Base-by-base conservation (phyloP, 2,888 invertebrate species). In the Keiferia lycopersicella region DNA sequence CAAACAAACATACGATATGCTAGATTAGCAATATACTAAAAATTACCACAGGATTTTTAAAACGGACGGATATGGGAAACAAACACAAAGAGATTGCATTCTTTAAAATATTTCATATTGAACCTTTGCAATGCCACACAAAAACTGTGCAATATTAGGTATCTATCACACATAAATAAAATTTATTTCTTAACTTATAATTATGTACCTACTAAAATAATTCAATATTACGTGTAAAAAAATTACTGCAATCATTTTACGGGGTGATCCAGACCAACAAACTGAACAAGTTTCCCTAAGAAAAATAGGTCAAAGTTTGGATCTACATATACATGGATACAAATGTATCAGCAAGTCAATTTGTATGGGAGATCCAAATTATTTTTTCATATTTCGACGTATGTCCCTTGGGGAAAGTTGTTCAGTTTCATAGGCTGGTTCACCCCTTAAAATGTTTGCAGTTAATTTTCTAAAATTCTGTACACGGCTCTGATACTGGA, bases 101-200 rank as follows among this genome's bases (percentile, higher is more conserved):
- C n/a, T n/a, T 34, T 26, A 16, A n/a, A 26, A 22, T 12, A 34
- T n/a, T 11, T 39, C n/a, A 45, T 45, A 18, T 61, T 26, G 34
- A 64, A 57, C 41, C 20, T 22, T 61, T 62, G 64, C 57, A 65
- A 62, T 53, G 60, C 41, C 62, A 65, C 69, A 68, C 65, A 56
- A 67, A 68, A 66, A 64, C 63, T 60, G 68, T 68, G 68, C 68
- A 68, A 64, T 50, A 59, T 66, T 56, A n/a, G n/a, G n/a, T n/a
- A 59, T 66, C 41, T 41, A 45, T 45, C 62, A 66, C 64, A 64
- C 64, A 45, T 38, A 66, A 63, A 45, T 67, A 67, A 63, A n/a
- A 67, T 48, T 50, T 34, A 18, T 22, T 22, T 22, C 51, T 51
- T 26, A 18, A 18, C 18, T 4, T 45, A 45, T 18, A 48, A 53